Base-by-base conservation (phyloP, 2,113 vertebrate genomes). In the Anas platyrhynchos region DNA sequence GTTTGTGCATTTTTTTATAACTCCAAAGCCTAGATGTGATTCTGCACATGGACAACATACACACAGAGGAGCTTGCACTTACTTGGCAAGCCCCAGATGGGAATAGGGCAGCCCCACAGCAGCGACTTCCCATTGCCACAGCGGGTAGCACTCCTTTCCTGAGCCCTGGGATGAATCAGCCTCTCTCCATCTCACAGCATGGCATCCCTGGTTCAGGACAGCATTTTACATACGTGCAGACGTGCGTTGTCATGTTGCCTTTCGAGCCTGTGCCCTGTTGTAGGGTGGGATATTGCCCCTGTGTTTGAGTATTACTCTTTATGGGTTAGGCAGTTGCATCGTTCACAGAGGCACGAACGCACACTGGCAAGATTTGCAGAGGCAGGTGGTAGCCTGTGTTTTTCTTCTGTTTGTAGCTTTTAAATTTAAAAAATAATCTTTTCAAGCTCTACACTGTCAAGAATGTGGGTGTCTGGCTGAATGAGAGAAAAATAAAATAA, bases 391-490 rank as follows among this genome's bases (percentile, higher is more conserved):
- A 92, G 88, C 89, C 92, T 83, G 38, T 72, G 20, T 78, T 94
- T 95, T 92, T 81, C 61, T 82, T 91, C 76, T 2, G 14, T 93
- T 86, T 86, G 59, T 91, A 94, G 88, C 73, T 94, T 94, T 92
- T 82, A 83, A 94, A 91, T 84, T 4, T 29, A 88, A 92, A 94
- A 87, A 88, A 63, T 75, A 62, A 81, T 59, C 17, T 90, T 95
- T 96, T 88, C 94, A 91, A 94, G 96, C 93, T 96, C 81, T 93
- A 69, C 86, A 75, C 93, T 96, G 94, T 96, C 92, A 97, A 88
- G 92, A 79, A 86, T 94, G 92, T 95, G 94, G 94, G 93, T 92
- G 93, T 95, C 58, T 95, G 94, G 46, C 92, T 96, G 92, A 96
- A 95, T 93, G 96, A 87, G 91, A 85, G 84, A 76, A 79, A 96